Evolutionary conservation across 2,797 vertebrate species (phyloP), one percentile per base, ranked within the genome.

Genomic region (Hyperoplus lanceolatus): DNA sequence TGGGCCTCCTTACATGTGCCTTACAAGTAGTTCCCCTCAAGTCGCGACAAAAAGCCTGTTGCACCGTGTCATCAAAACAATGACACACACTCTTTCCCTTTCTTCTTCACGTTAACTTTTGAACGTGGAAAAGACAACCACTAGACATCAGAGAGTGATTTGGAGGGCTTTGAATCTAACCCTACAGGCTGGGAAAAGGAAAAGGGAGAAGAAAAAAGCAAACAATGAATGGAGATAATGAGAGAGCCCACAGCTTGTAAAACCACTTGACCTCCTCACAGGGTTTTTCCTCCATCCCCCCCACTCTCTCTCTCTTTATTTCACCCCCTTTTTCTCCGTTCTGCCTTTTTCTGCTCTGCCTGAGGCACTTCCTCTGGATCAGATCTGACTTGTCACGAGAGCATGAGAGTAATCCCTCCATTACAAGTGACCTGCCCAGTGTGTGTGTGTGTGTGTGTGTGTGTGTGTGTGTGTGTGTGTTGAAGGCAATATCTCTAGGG

Each of bases 311-410:
- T 67, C 51, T 14, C 14, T 45, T 43, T 59, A 63, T 45, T 57
- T 82, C 56, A 58, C 72, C 59, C 68, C 57, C 58, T 43, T 53
- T 70, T 8, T 16, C 41, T 38, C 42, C 66, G 0, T 29, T 75
- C 55, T 61, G 50, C 59, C 73, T 70, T 68, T 29, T 9, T 58
- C 59, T 38, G 69, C 56, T 84, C 56, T 21, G 83, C 86, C 80
- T 45, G 58, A 79, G 83, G 84, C 80, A 0, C 59, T 81, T 88
- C 75, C 76, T 83, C 72, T 60, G 63, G 82, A 88, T 90, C 86
- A 84, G 83, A 82, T 81, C 73, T 75, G 86, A 88, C 87, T 87
- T 85, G 89, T 89, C 86, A 88, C 67, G 59, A 82, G 73, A 84
- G 71, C 69, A 38, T 71, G 29, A 29, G 29, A 80, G 85, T 91